phyloP scores from a whole-genome alignment of 2,797 vertebrate genomes.

The Morus bassanus region DNA sequence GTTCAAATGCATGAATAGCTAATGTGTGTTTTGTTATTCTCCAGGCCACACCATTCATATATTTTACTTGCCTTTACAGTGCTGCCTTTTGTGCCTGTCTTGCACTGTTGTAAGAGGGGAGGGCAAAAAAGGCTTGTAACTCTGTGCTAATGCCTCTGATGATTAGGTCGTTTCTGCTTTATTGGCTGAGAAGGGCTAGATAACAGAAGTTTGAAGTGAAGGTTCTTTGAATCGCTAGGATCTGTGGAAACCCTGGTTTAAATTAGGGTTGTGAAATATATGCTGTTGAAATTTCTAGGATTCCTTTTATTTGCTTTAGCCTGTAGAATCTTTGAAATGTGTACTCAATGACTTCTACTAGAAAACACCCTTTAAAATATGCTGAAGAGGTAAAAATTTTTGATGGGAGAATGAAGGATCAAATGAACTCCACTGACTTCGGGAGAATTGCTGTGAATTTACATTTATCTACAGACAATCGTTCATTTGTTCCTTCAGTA shows the following conservation, averaged over 20 bases:
- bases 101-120: background rate
- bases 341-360: background rate
- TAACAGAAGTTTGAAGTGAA: background rate
- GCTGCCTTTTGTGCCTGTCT: background rate
- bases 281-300: slow-evolving; percentile 12
- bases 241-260: background rate
- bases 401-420: background rate
- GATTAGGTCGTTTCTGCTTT: background rate
- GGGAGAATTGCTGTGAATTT: background rate
- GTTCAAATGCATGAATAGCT: background rate
- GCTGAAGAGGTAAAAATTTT: background rate
- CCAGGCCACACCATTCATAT: background rate
- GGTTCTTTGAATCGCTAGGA: slow-evolving; percentile 1
- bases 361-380: background rate
- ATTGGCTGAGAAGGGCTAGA: slow-evolving; percentile 8
- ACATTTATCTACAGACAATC: background rate
- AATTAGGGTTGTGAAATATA: slow-evolving; percentile 2
- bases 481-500: background rate
- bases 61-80: background rate
- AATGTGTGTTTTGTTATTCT: background rate
- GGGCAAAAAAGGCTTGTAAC: background rate
- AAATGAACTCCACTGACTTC: background rate
- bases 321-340: background rate
- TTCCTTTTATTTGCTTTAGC: background rate
- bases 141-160: background rate